A percentile compares a stretch with the other conserved stretches of the same genome.
These are phyloP conservation scores for Chrysocyon brachyurus DNA, from an alignment of 2,797 vertebrate genomes.

Conservation along the genomic window DNA sequence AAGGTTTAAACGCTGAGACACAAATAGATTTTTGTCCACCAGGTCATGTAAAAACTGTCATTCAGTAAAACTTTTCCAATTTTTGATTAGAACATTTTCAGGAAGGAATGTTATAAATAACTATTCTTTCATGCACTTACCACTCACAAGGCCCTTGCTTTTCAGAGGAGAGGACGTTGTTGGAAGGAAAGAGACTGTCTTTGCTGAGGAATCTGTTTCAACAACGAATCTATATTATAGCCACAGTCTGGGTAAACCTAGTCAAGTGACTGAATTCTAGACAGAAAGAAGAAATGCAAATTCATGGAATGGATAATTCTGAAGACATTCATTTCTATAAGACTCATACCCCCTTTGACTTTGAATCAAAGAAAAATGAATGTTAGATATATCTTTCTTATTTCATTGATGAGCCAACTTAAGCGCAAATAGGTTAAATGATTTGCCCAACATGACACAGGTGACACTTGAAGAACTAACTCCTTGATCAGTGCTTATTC, in stretches of 20 bases:
- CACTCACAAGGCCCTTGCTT: slow-evolving; percentile 25
- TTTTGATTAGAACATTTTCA: slow-evolving; percentile 55
- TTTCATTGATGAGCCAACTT: background rate
- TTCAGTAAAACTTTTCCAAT: slow-evolving; percentile 38
- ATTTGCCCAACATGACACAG: background rate
- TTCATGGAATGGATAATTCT: slow-evolving; percentile 34
- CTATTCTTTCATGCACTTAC: slow-evolving; percentile 46
- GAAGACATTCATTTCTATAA: slow-evolving; percentile 55
- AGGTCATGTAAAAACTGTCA: slow-evolving; percentile 48
- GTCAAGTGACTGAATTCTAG: slow-evolving; percentile 42
- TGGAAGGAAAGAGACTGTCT: slow-evolving; percentile 21
- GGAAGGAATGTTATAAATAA: slow-evolving; percentile 45
- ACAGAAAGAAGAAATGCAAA: slow-evolving; percentile 55
- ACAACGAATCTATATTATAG: background rate
- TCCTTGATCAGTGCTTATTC: background rate
- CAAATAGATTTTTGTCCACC: slow-evolving; percentile 48
- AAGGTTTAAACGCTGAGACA: slow-evolving; percentile 29
- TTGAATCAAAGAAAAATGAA: slow-evolving; percentile 54
- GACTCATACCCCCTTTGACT: background rate
- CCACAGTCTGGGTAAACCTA: slow-evolving; percentile 3
- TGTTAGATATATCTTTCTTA: slow-evolving; percentile 39
- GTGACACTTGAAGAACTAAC: background rate
- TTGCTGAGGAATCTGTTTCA: slow-evolving; percentile 51
- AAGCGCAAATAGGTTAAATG: background rate
- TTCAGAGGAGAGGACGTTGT: background rate